Conservation (phyloP, 2,888 invertebrate species). For the Apamea monoglypha region DNA sequence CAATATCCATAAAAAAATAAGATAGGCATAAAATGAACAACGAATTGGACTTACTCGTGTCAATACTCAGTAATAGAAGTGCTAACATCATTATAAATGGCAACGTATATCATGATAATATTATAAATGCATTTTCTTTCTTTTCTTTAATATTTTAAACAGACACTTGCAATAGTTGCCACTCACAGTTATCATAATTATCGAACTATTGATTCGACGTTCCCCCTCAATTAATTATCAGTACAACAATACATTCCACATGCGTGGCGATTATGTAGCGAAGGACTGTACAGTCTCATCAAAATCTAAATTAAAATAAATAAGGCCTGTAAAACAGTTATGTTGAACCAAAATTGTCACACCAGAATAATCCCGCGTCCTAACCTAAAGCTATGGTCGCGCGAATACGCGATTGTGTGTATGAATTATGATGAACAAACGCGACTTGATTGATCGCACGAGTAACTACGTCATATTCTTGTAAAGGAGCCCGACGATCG, state of each 20-base stretch:
- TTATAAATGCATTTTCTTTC: too few relatives aligned
- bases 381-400: not conserved
- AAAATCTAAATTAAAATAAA: not conserved
- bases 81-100: not conserved
- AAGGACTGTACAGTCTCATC: too few relatives aligned
- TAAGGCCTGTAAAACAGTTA: not conserved
- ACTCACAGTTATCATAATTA: slow-evolving; percentile 10
- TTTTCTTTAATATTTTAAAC: not conserved
- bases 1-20: not conserved
- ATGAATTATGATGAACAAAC: not conserved
- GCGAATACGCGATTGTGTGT: too few relatives aligned
- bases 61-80: not conserved
- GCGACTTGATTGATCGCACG: not conserved
- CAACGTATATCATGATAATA: not conserved
- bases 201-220: slow-evolving; percentile 11
- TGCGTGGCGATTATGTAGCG: not conserved
- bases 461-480: not conserved
- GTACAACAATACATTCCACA: not conserved
- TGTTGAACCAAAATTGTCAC: not conserved
- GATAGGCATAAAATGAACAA: not conserved
- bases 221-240: not conserved
- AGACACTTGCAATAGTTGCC: not conserved
- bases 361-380: not conserved
- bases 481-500: not conserved
- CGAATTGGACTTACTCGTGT: not conserved